Base-by-base conservation (phyloP, 2,797 vertebrate species). In the Gouania willdenowi region DNA sequence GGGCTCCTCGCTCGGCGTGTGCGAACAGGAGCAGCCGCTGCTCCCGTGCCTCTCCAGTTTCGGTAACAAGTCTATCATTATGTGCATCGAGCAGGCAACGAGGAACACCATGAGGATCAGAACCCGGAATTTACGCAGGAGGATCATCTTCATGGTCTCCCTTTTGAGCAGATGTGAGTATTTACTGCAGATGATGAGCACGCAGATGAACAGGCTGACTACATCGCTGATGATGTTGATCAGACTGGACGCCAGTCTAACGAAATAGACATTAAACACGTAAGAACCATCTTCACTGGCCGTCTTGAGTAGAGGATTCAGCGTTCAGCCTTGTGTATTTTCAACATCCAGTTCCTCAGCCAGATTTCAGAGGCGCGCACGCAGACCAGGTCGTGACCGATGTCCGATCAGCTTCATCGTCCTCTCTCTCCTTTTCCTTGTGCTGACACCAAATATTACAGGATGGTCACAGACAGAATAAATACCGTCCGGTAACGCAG, bases 61-160 rank as follows among this genome's bases (percentile, higher is more conserved):
- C 2, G 95, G 95, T 55, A 98, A 71, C 79, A 97, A 75, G 86
- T 97, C 95, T 39, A 97, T 91, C 88, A 92, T 90, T 25, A 98
- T 94, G 84, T 98, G 95, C 91, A 98, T 87, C 4, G 93, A 94
- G 82, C 95, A 95, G 2, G 94, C 94, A 18, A 94, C 71, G 24
- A 97, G 85, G 63, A 98, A 94, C 48, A 93, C 92, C 90, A 90
- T 89, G 40, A 97, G 84, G 66, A 98, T 92, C 42, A 97, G 63
- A 55, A 94, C 89, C 20, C 94, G 91, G 82, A 97, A 97, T 81
- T 91, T 91, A 62, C 95, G 91, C 60, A 96, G 87, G 46, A 94
- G 82, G 40, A 97, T 92, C 93, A 95, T 94, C 82, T 93, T 96
- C 88, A 90, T 84, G 49, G 78, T 89, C 51, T 84, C 85, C 51